Percentiles rank a stretch among this genome's conserved stretches.
These are phyloP conservation scores for Mus pahari DNA, from an alignment of 2,113 vertebrate species.

Conservation along the genomic window DNA sequence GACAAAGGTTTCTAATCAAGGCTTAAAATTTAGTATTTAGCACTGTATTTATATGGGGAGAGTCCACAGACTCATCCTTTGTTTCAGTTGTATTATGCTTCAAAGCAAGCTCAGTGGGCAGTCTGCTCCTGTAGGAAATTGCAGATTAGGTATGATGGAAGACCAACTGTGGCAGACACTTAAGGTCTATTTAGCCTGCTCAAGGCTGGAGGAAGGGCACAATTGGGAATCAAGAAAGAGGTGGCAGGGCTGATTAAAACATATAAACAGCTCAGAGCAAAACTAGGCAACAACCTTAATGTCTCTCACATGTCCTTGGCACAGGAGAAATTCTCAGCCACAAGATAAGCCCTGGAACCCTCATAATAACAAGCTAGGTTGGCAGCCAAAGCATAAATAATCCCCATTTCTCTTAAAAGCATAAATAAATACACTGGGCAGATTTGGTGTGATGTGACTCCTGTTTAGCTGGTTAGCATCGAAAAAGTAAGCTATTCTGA, in stretches of 20 bases:
- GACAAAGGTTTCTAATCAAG: too few species aligned
- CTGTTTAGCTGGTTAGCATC: neutral
- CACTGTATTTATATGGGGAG: too few species aligned
- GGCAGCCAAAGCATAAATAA: neutral
- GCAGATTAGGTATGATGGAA: too few species aligned
- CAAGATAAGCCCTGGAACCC: neutral
- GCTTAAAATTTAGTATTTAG: too few species aligned
- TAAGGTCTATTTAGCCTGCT: too few species aligned
- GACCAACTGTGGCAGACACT: too few species aligned
- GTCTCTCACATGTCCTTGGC: neutral
- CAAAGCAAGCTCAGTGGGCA: too few species aligned
- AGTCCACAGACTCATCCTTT: too few species aligned
- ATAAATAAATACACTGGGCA: neutral
- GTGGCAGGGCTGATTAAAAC: neutral
- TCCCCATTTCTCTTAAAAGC: neutral
- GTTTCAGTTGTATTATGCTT: too few species aligned
- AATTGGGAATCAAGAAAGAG: neutral
- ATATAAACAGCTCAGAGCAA: neutral
- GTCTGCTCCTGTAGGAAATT: too few species aligned
- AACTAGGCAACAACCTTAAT: neutral
- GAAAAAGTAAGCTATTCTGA: neutral
- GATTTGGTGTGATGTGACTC: neutral
- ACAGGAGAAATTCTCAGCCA: neutral
- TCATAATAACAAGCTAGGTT: neutral
- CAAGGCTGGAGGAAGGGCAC: too few species aligned